Base-by-base conservation (phyloP, 1,140 invertebrate genomes). In the Pinna nobilis region DNA sequence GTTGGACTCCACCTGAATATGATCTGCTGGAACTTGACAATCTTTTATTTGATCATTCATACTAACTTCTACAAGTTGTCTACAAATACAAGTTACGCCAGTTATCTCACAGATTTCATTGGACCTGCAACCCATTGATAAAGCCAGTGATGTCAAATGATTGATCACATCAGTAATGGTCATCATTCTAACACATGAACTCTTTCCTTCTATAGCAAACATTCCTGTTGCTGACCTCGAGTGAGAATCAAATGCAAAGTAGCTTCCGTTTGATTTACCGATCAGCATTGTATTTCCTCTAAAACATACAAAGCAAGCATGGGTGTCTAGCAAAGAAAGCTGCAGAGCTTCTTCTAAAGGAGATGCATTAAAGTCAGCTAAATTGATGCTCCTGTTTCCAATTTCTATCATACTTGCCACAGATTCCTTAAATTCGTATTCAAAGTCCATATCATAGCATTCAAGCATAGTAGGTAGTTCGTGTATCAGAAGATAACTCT, bases 231-330 rank as follows among this genome's bases (percentile, higher is more conserved):
- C 11, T 28, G 55, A 59, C 15, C 55, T 1, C 18, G 55, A 59
- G 35, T 59, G 55, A 11, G 55, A 32, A 33, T 59, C 55, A 37
- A 59, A 59, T 11, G 13, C 15, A 59, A 59, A 59, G 13, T 32
- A 59, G 13, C 30, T 32, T 11, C 20, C 13, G 13, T 59, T 32
- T n/a, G 23, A 30, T 32, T 59, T 33, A 13, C 55, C 55, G 18
- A 53, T 53, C 18, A 53, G 25, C 18, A 53, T 20, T 20, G 51
- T 53, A 25, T 28, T 53, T n/a, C 51, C 51, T 53, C 18, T 13
- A 53, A 53, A 53, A 25, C 51, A 53, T 20, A 53, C 51, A 53
- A 53, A 59, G 20, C 28, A 30, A 15, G 20, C 33, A 33, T 59
- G 5, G n/a, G 28, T 18, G 30, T 59, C 33, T 59, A 15, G 11